Conservation (phyloP, 1,140 invertebrate genomes). For the Drosophila orena region DNA sequence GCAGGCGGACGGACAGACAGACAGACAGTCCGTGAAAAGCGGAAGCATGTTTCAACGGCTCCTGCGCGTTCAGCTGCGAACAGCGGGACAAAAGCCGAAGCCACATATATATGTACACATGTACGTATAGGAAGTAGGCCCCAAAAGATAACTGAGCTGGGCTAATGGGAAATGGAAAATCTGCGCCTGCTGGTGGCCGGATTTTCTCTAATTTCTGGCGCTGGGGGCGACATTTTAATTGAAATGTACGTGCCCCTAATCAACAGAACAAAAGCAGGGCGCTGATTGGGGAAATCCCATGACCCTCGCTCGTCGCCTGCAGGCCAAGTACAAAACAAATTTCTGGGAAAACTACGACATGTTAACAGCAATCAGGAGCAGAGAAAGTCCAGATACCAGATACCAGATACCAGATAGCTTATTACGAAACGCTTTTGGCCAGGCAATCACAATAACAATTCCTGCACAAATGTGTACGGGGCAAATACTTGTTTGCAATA, state of each 20-base stretch:
- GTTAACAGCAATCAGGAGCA: slow-evolving; percentile 72
- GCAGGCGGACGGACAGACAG: neutral
- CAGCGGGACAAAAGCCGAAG: slow-evolving; percentile 37
- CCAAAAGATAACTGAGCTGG: slow-evolving; percentile 30
- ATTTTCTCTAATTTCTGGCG: slow-evolving; percentile 59
- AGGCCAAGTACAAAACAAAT: slow-evolving; percentile 60
- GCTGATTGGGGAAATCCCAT: slow-evolving; percentile 4
- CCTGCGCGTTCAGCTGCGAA: slow-evolving; percentile 60
- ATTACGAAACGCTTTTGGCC: slow-evolving; percentile 70
- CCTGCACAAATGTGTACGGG: slow-evolving; percentile 21
- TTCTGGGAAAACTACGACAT: slow-evolving; percentile 68
- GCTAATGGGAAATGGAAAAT: slow-evolving; percentile 14
- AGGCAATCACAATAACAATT: slow-evolving; percentile 75
- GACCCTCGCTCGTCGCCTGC: slow-evolving; percentile 29
- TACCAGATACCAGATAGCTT: slow-evolving; percentile 39
- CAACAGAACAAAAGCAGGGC: slow-evolving; percentile 63
- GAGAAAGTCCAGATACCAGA: slow-evolving; percentile 9
- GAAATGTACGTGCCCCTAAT: slow-evolving; percentile 71
- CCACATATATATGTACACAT: slow-evolving; percentile 27
- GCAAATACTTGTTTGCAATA: slow-evolving; percentile 71
- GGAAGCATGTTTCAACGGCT: slow-evolving; percentile 65
- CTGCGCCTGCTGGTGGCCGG: slow-evolving; percentile 28
- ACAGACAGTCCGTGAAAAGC: slow-evolving; percentile 53
- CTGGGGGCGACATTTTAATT: slow-evolving; percentile 75
- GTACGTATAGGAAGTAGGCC: slow-evolving; percentile 19